Base-by-base conservation (phyloP, 2,797 vertebrate species). In the Phalanger gymnotis region DNA sequence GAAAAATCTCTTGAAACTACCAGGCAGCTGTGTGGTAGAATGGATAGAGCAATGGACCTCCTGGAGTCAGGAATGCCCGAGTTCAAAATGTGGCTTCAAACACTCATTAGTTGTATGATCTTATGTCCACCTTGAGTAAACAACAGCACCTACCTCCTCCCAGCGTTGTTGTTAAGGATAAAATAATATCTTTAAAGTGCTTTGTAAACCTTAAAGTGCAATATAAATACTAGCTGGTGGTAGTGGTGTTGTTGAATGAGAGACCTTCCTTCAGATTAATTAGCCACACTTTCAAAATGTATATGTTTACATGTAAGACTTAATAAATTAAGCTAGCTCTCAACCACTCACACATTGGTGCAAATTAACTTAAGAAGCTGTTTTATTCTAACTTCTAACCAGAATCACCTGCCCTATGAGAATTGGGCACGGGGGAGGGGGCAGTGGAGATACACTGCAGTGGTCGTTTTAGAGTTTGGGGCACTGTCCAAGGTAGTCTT, bases 271-370 rank as follows among this genome's bases (percentile, higher is more conserved):
- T 53, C 92, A 40, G 47, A 54, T 91, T 94, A 94, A 51, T 34
- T 54, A 96, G 61, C 51, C 94, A 91, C 56, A 93, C 54, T 87
- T 61, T 66, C 61, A 92, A 92, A 54, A 55, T 93, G 90, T 22
- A 95, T 53, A 52, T 92, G 52, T 57, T 11, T 66, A 55, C 94
- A 93, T 16, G 58, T n/a, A 90, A 52, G 53, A 13, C 7, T 61
- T 30, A 93, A 73, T 4, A 58, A 14, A 51, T 90, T 30, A 81
- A 94, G 19, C n/a, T 40, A 91, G 53, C 93, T 51, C 1, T 93
- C 73, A 53, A 5, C 52, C 66, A 91, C 9, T 89, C 55, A 53
- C 4, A 11, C 51, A 27, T 30, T 27, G 58, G 61, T 66, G 14
- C 61, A 66, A 66, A 66, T 66, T 66, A n/a, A n/a, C 61, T n/a